Evolutionary conservation across 2,888 invertebrate genomes (phyloP).

Genomic region (Nephrotoma guestfalica): DNA sequence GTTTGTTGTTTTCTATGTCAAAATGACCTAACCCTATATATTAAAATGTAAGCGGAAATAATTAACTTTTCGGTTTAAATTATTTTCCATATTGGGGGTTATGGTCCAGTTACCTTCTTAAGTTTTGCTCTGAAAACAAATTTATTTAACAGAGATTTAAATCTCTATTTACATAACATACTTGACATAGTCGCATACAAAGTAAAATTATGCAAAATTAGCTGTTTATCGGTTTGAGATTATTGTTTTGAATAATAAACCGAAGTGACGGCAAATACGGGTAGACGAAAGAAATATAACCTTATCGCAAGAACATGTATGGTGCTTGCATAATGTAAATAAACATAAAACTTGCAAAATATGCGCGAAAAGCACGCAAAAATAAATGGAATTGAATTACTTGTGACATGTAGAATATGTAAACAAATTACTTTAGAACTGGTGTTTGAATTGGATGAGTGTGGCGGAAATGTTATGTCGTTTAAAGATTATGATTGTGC

Average conservation of each 20-base stretch:
- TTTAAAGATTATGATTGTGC: too few species aligned
- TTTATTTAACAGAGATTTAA: background rate
- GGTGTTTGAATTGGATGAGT: too few species aligned
- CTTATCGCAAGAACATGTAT: background rate
- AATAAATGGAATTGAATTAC: too few species aligned
- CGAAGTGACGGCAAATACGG: background rate
- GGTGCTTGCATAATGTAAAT: background rate
- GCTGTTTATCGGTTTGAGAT: background rate
- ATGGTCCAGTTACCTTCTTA: background rate
- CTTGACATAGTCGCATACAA: background rate
- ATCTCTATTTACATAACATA: background rate
- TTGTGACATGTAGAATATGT: too few species aligned
- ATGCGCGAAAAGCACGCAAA: background rate
- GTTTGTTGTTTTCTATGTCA: background rate
- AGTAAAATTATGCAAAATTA: background rate
- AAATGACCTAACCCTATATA: background rate
- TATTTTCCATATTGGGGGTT: background rate
- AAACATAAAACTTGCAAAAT: background rate
- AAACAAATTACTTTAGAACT: too few species aligned
- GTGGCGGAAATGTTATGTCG: too few species aligned
- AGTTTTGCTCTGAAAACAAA: background rate
- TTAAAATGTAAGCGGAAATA: background rate
- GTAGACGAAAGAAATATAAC: background rate
- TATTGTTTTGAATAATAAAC: background rate
- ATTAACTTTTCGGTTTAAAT: background rate